Conservation (phyloP, 2,797 vertebrate species). For the Distichodus sexfasciatus region DNA sequence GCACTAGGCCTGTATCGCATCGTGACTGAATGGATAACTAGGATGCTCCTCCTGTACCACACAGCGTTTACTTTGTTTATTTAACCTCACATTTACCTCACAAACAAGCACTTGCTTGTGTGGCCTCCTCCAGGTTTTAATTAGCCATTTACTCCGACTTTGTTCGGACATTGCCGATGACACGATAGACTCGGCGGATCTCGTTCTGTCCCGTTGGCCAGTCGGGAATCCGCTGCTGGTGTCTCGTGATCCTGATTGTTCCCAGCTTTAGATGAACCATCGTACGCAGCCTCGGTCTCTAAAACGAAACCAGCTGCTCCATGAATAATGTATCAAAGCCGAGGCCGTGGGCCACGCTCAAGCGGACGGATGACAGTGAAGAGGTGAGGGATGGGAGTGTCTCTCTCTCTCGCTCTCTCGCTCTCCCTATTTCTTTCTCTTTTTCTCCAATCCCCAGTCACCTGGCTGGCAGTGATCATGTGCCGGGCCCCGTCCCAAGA, state of each 20-base stretch:
- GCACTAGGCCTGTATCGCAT: background rate
- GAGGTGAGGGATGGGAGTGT: background rate
- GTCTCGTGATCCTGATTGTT: conserved; percentile 41
- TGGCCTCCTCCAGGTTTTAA: conserved; percentile 5
- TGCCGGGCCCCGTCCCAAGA: conserved; percentile 11
- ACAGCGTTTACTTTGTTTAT: too few relatives aligned
- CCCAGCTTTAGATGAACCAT: conserved; percentile 44
- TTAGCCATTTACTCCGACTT: conserved; percentile 6
- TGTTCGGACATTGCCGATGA: conserved; percentile 18
- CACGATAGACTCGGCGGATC: background rate
- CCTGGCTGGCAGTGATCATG: conserved; percentile 24
- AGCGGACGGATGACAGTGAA: conserved; percentile 16
- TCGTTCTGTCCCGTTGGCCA: conserved; percentile 4
- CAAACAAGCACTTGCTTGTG: background rate
- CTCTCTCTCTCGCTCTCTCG: background rate
- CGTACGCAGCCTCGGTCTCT: conserved; percentile 34
- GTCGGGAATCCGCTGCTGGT: conserved; percentile 22
- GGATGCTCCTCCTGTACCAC: too few relatives aligned
- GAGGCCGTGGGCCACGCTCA: conserved; percentile 18
- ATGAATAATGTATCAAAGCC: conserved; percentile 46
- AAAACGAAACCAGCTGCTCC: conserved; percentile 53
- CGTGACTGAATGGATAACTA: too few relatives aligned
- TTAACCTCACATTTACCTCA: background rate
- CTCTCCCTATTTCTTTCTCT: too few relatives aligned
- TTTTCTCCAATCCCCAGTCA: conserved; percentile 7